These are phyloP conservation scores for Drosophila kikkawai DNA, from an alignment of 1,140 invertebrate species.

Conservation along the genomic window DNA sequence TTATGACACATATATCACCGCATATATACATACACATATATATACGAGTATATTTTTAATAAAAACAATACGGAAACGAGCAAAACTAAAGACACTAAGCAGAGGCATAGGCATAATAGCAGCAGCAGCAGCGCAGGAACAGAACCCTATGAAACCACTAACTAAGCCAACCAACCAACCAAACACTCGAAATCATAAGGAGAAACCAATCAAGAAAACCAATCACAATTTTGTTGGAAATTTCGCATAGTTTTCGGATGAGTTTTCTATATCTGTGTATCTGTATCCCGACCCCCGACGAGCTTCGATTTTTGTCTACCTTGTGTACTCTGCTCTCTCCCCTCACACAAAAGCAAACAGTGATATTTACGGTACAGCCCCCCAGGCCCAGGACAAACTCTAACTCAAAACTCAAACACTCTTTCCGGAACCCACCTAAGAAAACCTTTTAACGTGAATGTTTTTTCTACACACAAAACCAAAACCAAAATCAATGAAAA, in stretches of 20 bases:
- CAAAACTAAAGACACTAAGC: constrained; percentile 63
- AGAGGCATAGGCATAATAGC: constrained; percentile 29
- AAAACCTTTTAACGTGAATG: constrained; percentile 71
- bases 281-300: constrained; percentile 2
- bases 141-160: constrained; percentile 17
- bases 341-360: constrained; percentile 64
- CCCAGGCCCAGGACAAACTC: constrained; percentile 36
- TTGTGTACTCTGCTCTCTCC: constrained; percentile 47
- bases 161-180: constrained; percentile 30
- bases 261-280: constrained; percentile 24
- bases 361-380: constrained; percentile 74
- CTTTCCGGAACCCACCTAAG: constrained; percentile 78
- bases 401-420: constrained; percentile 44
- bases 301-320: constrained; percentile 62
- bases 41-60: constrained; percentile 78
- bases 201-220: constrained; percentile 10
- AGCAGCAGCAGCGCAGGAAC: constrained; percentile 30
- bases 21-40: constrained; percentile 69
- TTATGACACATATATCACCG: constrained; percentile 81
- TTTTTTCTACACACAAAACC: constrained; percentile 74
- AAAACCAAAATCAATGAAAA: constrained; percentile 62
- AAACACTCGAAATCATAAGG: constrained; percentile 22
- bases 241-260: constrained; percentile 36
- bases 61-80: constrained; percentile 60
- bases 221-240: constrained; percentile 81